Conservation (phyloP, 1,140 invertebrate species). For the Orius insidiosus region DNA sequence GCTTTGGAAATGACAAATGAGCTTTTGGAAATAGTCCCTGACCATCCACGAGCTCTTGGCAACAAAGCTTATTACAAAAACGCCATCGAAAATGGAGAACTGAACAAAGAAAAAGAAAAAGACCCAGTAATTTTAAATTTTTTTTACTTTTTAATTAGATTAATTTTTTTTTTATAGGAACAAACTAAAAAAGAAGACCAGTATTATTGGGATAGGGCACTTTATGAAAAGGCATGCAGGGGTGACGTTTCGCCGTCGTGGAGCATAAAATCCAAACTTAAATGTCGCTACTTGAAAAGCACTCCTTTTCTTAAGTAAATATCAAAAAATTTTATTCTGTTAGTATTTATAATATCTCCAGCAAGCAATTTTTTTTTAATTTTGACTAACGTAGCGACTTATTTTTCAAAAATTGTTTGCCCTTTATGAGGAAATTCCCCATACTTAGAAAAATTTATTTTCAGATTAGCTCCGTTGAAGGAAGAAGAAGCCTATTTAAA, state of each 20-base stretch:
- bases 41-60: constrained; percentile 62
- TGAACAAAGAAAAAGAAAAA: constrained; percentile 21
- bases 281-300: constrained; percentile 65
- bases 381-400: too few species aligned
- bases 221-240: constrained; percentile 79
- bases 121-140: constrained; percentile 6
- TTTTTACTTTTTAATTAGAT: not conserved
- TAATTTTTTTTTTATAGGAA: constrained; percentile 9
- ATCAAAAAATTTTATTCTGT: not conserved
- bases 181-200: constrained; percentile 24
- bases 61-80: constrained; percentile 77
- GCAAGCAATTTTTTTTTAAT: not conserved
- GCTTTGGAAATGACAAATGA: constrained; percentile 89
- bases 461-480: constrained; percentile 74
- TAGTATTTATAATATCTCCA: not conserved
- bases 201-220: constrained; percentile 6
- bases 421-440: not conserved
- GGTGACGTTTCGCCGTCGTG: constrained; percentile 55
- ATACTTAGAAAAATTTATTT: constrained; percentile 27
- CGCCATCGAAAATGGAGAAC: constrained; percentile 42
- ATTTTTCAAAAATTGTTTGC: not conserved
- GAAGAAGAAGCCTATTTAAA: constrained; percentile 73
- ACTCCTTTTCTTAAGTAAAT: constrained; percentile 22
- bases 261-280: constrained; percentile 35
- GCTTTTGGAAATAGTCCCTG: constrained; percentile 61